Percentiles rank a stretch among this genome's conserved stretches.
These are phyloP conservation scores for Deroplatys truncata DNA, from an alignment of 2,888 invertebrate genomes.

Conservation along the genomic window DNA sequence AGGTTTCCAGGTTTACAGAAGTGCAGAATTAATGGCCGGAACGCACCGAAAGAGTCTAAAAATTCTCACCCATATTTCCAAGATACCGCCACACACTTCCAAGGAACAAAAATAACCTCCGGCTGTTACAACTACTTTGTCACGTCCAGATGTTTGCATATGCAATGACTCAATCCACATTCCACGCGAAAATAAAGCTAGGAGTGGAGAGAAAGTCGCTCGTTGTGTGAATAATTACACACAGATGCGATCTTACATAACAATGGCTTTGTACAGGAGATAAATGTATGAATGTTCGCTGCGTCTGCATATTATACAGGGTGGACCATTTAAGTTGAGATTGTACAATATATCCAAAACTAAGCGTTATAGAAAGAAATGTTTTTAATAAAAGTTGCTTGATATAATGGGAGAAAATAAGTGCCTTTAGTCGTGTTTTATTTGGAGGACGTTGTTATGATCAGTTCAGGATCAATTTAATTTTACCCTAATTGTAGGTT, in stretches of 20 bases:
- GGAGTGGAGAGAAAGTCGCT: too few species aligned
- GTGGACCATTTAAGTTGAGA: too few species aligned
- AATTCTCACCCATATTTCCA: neutral
- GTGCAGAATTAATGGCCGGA: neutral
- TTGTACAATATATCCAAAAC: too few species aligned
- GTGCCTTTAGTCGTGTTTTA: too few species aligned
- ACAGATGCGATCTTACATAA: neutral
- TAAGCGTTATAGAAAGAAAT: too few species aligned
- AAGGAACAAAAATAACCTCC: neutral
- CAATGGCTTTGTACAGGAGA: neutral
- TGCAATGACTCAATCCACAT: neutral
- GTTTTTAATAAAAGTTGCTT: too few species aligned
- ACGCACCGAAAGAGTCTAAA: neutral
- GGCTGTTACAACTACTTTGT: neutral
- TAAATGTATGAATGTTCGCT: too few species aligned
- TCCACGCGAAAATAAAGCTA: neutral
- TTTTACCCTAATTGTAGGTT: too few species aligned
- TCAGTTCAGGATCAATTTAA: too few species aligned
- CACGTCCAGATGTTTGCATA: neutral
- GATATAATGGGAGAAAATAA: too few species aligned
- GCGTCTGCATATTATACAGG: too few species aligned
- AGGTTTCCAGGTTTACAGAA: neutral
- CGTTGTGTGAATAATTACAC: neutral
- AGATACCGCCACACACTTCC: neutral
- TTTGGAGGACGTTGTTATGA: too few species aligned